Base-by-base conservation (phyloP, 2,797 vertebrate genomes). In the Sciurus vulgaris region DNA sequence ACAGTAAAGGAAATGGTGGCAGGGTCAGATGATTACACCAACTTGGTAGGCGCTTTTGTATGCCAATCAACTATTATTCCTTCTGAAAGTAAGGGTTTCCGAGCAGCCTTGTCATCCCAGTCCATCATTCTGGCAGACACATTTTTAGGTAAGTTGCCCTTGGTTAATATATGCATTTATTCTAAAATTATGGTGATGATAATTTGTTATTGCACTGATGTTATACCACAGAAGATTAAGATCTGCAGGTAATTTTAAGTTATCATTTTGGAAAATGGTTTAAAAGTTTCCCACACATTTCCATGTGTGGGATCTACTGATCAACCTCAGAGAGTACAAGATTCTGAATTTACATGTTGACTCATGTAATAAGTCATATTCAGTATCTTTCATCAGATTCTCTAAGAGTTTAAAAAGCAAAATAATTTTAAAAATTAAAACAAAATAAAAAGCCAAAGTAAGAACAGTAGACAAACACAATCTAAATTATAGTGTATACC, bases 11-110 rank as follows among this genome's bases (percentile, higher is more conserved):
- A 99, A 90, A 97, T 98, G 95, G 99, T 99, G 93, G 98, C 98
- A 86, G 99, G 99, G 93, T 99, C 99, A 54, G 99, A 99, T 28
- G 99, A 99, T 95, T 98, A 99, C n/a, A 98, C 98, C 47, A 99
- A 98, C 74, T 96, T 99, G 41, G 98, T 99, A 84, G 99, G 99
- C 97, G 98, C 99, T 82, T 99, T 99, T 98, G 99, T 99, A 92
- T 99, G 99, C 97, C 99, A 99, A 94, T 99, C 99, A 73, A 99
- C 99, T 3, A 99, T 99, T 97, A 99, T 99, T 97, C 99, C 99
- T 0, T 99, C 99, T 0, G 99, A 99, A 93, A 99, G 99, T 96
- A 99, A 99, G 97, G 99, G 99, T 89, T 99, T 99, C 98, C 98
- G 99, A 95, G 99, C 99, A 12, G 99, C 99, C 0, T 98, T 99